Evolutionary conservation across 2,888 invertebrate species (phyloP), one percentile per base, ranked within the genome.

Genomic region (Plemyria rubiginata): DNA sequence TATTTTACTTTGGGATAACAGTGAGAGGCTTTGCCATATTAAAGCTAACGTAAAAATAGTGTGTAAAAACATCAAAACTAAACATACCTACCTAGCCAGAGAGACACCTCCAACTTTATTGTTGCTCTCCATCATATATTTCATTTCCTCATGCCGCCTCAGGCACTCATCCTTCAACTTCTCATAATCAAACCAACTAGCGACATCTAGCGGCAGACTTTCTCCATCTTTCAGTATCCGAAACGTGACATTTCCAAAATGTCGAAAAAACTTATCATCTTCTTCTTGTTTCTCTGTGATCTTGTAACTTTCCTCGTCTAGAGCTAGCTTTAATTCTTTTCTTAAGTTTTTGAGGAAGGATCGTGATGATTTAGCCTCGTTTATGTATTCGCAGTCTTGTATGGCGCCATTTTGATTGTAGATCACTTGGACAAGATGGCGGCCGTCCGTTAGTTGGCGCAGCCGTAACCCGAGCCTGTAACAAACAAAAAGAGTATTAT

Each of bases 331-430:
- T 64, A 95, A 78, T 82, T 95, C 95, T 77, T 89, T 88, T 74
- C 93, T 86, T 78, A 96, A 90, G 32, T 91, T 92, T 82, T 89
- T 88, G 60, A 95, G 84, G 85, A 96, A 96, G 74, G 93, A 90
- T 79, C 90, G 87, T 0, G 94, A 93, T 45, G 93, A 86, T 80
- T 87, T 90, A 36, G 84, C 83, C 71, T 94, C 93, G 4, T 93
- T 89, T 58, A 95, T 87, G 79, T 94, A 94, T 81, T 96, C 96
- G 83, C 96, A 96, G 86, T 96, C 96, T 78, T 94, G 92, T 5
- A 96, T 86, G 61, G 84, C 88, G 72, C 94, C 93, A 74, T 93
- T 90, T 74, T 93, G 92, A 56, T 94, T 90, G 90, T 95, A 95
- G 71, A 96, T 95, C 40, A 95, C 84, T 86, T 96, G 96, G 51